These are phyloP conservation scores for Hoplodrina ambigua DNA, from an alignment of 2,888 invertebrate species.

Conservation along the genomic window DNA sequence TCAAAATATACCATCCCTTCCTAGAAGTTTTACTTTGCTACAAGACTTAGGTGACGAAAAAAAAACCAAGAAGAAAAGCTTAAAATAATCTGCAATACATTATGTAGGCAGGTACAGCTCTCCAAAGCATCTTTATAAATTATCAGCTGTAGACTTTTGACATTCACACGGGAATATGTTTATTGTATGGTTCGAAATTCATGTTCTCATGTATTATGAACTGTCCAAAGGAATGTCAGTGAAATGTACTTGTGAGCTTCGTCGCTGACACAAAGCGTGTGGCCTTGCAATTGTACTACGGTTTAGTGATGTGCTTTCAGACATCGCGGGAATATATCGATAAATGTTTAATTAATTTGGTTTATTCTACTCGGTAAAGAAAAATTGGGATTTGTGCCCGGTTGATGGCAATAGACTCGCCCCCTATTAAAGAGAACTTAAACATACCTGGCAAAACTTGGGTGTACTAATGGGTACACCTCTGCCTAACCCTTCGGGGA, in stretches of 20 bases:
- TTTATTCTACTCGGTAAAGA: too few species aligned
- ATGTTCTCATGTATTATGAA: slow-evolving; percentile 56
- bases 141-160: slow-evolving; percentile 1
- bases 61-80: neutral
- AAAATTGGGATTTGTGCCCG: too few species aligned
- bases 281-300: slow-evolving; percentile 72
- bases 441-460: too few species aligned
- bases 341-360: neutral
- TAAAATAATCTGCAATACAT: neutral
- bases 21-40: too few species aligned
- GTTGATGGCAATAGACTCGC: too few species aligned
- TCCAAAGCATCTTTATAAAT: neutral
- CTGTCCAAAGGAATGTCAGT: slow-evolving; percentile 68
- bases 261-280: slow-evolving; percentile 69
- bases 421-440: too few species aligned
- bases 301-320: slow-evolving; percentile 62
- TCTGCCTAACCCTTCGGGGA: too few species aligned
- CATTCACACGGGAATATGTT: slow-evolving; percentile 4
- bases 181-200: slow-evolving; percentile 29
- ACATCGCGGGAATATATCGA: slow-evolving; percentile 23
- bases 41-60: neutral
- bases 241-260: slow-evolving; percentile 65
- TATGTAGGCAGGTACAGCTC: neutral
- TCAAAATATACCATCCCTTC: neutral
- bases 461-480: too few species aligned